A percentile compares a stretch with the other conserved stretches of the same genome.
Evolutionary conservation across 2,113 vertebrate species (phyloP).

Genomic region (Herpetotheres cachinnans): DNA sequence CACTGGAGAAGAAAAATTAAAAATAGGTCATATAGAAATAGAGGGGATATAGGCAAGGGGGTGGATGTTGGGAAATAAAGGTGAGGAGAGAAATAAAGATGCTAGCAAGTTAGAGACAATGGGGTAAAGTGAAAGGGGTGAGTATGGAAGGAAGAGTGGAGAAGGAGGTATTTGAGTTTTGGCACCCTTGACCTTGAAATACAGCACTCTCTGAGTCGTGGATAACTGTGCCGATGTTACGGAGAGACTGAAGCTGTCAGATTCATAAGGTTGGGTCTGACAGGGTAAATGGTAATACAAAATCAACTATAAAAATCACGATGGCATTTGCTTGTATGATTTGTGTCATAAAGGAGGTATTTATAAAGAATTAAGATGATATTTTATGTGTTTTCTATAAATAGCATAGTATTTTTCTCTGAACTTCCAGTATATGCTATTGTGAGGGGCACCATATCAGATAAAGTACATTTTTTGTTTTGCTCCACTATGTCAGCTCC

Average conservation of each 20-base stretch:
- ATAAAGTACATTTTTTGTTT: background rate
- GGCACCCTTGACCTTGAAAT: background rate
- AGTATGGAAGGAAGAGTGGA: background rate
- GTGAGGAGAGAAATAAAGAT: background rate
- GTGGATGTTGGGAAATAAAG: background rate
- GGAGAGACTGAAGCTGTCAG: background rate
- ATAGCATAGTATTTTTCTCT: background rate
- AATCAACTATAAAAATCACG: background rate
- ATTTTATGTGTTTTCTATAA: background rate
- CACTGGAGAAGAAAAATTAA: background rate
- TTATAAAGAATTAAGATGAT: background rate
- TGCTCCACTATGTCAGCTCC: background rate
- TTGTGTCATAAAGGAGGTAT: background rate
- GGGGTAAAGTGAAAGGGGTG: background rate
- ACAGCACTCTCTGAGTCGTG: background rate
- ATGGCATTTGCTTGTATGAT: background rate
- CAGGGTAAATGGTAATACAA: background rate
- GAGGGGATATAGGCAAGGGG: background rate
- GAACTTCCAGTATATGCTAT: background rate
- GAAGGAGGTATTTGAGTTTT: background rate
- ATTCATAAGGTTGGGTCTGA: background rate
- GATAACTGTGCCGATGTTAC: background rate
- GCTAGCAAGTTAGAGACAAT: background rate
- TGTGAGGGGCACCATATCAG: background rate
- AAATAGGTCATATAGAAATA: background rate